Conservation (phyloP, 2,113 vertebrate species). For the Corythornis madagascariensis region DNA sequence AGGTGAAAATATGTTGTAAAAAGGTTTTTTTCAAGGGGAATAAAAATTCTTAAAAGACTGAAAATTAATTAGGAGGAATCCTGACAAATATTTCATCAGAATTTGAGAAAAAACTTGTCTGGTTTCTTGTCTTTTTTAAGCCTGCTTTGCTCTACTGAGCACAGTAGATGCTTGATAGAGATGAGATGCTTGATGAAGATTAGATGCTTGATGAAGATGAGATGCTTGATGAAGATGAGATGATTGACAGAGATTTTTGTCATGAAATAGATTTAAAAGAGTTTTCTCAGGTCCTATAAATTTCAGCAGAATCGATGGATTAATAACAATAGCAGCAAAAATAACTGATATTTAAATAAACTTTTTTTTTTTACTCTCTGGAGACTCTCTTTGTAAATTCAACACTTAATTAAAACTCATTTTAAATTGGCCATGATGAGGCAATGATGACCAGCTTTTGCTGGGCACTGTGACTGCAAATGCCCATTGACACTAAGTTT, state of each 20-base stretch:
- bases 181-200: no score
- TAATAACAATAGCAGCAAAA: not conserved
- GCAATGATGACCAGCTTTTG: no score
- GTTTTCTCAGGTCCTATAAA: not conserved
- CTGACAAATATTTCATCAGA: constrained; percentile 44
- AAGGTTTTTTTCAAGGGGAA: constrained; percentile 62
- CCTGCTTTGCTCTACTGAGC: not conserved
- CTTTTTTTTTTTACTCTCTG: not conserved
- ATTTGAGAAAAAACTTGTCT: not conserved
- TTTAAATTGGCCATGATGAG: not conserved
- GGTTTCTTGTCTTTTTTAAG: not conserved
- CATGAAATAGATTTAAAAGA: not conserved
- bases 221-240: no score
- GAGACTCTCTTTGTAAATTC: not conserved
- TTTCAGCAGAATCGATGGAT: not conserved
- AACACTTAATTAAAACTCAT: not conserved
- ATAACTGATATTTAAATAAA: not conserved
- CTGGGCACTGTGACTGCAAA: not conserved
- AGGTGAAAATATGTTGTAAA: constrained; percentile 54
- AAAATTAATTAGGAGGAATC: constrained; percentile 60
- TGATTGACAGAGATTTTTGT: not conserved
- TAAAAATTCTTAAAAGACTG: constrained; percentile 31
- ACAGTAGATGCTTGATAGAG: not conserved
- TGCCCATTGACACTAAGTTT: not conserved
- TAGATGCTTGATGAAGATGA: no score